A percentile compares a stretch with the other conserved stretches of the same genome.
Conservation (phyloP, 2,113 vertebrate genomes). For the Chascanopsetta lugubris region DNA sequence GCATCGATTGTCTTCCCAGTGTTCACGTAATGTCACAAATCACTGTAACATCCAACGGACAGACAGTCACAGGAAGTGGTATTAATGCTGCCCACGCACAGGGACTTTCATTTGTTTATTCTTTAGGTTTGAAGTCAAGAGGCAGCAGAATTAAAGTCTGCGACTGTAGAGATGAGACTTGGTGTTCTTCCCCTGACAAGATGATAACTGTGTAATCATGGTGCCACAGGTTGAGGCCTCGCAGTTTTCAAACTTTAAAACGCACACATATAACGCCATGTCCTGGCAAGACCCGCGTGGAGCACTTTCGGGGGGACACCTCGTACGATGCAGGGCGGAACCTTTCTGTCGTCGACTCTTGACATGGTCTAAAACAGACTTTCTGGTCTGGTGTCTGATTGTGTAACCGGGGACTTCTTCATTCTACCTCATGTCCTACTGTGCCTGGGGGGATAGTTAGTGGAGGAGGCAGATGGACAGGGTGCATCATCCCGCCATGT, state of each 20-base stretch:
- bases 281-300: background rate
- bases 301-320: background rate
- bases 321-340: background rate
- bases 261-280: background rate
- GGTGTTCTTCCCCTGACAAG: background rate
- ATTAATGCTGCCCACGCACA: no score
- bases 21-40: no score
- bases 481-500: constrained; percentile 48
- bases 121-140: background rate
- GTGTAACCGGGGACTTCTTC: constrained; percentile 11
- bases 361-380: background rate
- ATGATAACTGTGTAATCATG: background rate
- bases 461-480: constrained; percentile 61
- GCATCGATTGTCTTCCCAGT: no score
- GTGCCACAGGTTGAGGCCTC: background rate
- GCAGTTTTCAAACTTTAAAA: constrained; percentile 8
- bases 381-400: background rate
- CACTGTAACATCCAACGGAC: no score
- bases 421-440: constrained; percentile 15
- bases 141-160: background rate
- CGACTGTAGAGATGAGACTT: background rate
- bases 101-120: no score
- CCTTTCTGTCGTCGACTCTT: background rate
- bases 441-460: constrained; percentile 58
- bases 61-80: no score